These are phyloP conservation scores for Lepidochitona cinerea DNA, from an alignment of 2,888 invertebrate species.

Conservation along the genomic window DNA sequence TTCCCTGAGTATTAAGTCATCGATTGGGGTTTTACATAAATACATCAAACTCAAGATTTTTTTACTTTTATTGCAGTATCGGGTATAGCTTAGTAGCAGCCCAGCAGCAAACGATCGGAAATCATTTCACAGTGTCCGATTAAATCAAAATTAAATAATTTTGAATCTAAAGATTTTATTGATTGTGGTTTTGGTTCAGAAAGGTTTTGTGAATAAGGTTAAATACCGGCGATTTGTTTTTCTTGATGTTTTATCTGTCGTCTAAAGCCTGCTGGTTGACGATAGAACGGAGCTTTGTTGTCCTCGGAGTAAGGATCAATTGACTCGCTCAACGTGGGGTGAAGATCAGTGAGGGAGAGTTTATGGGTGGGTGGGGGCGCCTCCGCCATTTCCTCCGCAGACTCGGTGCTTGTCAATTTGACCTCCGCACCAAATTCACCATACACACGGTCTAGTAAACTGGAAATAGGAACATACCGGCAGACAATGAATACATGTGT, in stretches of 20 bases:
- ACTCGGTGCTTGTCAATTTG: neutral
- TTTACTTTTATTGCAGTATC: too few species aligned
- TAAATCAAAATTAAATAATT: too few species aligned
- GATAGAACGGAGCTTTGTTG: constrained; percentile 66
- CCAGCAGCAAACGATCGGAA: too few species aligned
- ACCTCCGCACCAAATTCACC: constrained; percentile 38
- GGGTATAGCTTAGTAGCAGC: too few species aligned
- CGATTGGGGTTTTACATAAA: too few species aligned
- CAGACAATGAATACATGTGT: too few species aligned
- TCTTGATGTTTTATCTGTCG: constrained; percentile 54
- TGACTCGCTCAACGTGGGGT: neutral
- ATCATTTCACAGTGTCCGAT: too few species aligned
- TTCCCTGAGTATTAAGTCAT: too few species aligned
- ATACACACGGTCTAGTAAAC: constrained; percentile 57
- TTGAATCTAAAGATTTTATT: too few species aligned
- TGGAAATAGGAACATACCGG: constrained; percentile 26
- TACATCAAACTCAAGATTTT: too few species aligned
- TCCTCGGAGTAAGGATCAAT: constrained; percentile 66
- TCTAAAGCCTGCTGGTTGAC: constrained; percentile 67
- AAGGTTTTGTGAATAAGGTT: neutral
- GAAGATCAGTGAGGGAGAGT: neutral
- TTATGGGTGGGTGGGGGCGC: neutral
- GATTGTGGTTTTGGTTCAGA: too few species aligned
- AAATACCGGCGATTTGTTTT: constrained; percentile 51
- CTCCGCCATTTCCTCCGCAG: neutral